A percentile compares a stretch with the other conserved stretches of the same genome.
Conservation (phyloP, 2,113 vertebrate species). For the Saccopteryx bilineata region DNA sequence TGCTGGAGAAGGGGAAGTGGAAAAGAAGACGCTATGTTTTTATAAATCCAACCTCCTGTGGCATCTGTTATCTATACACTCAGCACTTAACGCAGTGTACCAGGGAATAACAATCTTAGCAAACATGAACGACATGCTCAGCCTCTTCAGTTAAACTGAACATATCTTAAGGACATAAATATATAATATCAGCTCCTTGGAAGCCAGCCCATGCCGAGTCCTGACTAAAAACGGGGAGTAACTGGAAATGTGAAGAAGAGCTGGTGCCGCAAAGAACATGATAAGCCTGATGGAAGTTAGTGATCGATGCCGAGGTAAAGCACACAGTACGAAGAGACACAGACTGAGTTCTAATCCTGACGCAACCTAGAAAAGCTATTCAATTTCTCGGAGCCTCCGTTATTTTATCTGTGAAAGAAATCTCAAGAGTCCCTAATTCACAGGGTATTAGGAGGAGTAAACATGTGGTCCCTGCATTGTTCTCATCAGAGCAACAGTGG, state of each 20-base stretch:
- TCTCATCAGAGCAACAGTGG: not conserved
- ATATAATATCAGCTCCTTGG: not conserved
- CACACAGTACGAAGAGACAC: not conserved
- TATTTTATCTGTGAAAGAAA: not conserved
- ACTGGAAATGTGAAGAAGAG: not conserved
- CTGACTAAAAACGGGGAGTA: not conserved
- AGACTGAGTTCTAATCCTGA: not conserved
- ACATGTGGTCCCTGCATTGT: fast-evolving
- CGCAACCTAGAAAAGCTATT: not conserved
- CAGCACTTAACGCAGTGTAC: not conserved
- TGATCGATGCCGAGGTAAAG: not conserved
- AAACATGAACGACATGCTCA: not conserved
- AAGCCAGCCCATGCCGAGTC: not conserved
- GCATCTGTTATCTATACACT: not conserved
- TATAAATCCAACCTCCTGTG: not conserved
- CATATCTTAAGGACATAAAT: not conserved
- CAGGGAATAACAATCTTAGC: not conserved
- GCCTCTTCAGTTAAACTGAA: not conserved
- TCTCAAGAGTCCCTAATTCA: not conserved
- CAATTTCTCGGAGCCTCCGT: constrained; percentile 13
- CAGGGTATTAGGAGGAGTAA: not conserved
- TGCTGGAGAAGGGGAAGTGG: not conserved
- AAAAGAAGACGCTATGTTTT: not conserved
- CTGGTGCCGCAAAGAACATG: not conserved
- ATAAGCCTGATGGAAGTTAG: not conserved